Conservation (phyloP, 1,140 invertebrate genomes). For the Zaprionus vittiger region DNA sequence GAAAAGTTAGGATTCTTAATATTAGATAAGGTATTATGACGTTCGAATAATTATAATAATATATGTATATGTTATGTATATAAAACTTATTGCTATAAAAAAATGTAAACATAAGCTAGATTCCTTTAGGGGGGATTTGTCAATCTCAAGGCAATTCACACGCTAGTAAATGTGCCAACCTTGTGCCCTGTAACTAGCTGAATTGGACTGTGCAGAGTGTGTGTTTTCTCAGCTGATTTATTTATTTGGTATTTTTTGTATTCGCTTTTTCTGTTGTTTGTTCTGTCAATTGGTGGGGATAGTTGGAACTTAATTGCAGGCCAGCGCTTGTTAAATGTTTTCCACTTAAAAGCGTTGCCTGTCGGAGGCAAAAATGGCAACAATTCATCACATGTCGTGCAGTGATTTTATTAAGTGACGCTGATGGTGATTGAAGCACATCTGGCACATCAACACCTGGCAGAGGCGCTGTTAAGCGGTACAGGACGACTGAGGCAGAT, state of each 20-base stretch:
- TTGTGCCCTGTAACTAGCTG: not conserved
- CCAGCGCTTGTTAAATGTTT: slow-evolving; percentile 59
- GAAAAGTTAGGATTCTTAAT: too few relatives aligned
- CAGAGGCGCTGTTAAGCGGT: slow-evolving; percentile 4
- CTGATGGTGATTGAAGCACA: slow-evolving; percentile 79
- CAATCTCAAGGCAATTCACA: not conserved
- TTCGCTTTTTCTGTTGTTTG: slow-evolving; percentile 4
- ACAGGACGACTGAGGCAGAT: too few relatives aligned
- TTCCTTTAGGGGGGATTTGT: not conserved
- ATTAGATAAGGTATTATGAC: too few relatives aligned
- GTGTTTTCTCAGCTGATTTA: not conserved
- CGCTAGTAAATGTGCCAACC: not conserved
- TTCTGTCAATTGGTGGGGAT: slow-evolving; percentile 26
- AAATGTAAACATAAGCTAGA: too few relatives aligned
- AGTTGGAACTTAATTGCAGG: slow-evolving; percentile 52
- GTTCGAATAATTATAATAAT: not conserved
- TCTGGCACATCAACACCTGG: slow-evolving; percentile 76
- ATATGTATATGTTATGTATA: not conserved
- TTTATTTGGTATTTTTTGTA: slow-evolving; percentile 4
- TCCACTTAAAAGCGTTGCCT: slow-evolving; percentile 52
- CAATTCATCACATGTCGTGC: slow-evolving; percentile 75
- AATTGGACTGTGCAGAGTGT: not conserved
- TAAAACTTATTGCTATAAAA: not conserved
- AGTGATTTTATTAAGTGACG: slow-evolving; percentile 80
- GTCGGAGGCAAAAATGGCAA: slow-evolving; percentile 61